Evolutionary conservation across 2,797 vertebrate species (phyloP).

Genomic region (Coreius guichenoti): DNA sequence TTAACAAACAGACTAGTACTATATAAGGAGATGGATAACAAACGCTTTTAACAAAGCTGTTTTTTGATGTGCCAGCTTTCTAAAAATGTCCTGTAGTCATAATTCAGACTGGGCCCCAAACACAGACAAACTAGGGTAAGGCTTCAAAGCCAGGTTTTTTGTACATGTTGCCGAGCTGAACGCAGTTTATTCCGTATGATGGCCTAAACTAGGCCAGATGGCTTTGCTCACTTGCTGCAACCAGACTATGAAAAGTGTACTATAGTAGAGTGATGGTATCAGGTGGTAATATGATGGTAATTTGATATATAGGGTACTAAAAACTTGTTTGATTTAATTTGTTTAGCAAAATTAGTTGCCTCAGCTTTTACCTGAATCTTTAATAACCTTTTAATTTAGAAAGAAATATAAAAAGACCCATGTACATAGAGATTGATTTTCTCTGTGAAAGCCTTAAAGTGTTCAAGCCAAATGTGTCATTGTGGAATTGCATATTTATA

Average conservation of each 20-base stretch:
- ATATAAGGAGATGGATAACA: constrained; percentile 56
- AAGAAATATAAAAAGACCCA: neutral
- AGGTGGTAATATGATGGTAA: neutral
- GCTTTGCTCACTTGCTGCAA: constrained; percentile 21
- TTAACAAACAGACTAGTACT: constrained; percentile 54
- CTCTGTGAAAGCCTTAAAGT: neutral
- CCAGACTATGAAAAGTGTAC: constrained; percentile 18
- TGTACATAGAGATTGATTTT: constrained; percentile 2
- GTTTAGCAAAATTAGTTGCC: neutral
- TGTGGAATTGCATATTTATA: constrained; percentile 34
- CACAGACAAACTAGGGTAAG: constrained; percentile 53
- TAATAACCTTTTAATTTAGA: neutral
- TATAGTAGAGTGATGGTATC: neutral
- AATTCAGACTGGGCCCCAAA: constrained; percentile 42
- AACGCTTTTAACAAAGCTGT: constrained; percentile 58
- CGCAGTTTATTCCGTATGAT: constrained; percentile 32
- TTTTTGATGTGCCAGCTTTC: constrained; percentile 52
- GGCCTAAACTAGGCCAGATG: constrained; percentile 18
- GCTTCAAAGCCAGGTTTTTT: constrained; percentile 52
- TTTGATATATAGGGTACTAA: neutral
- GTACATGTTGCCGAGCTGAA: constrained; percentile 43
- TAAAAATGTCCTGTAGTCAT: constrained; percentile 61
- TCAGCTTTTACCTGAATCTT: neutral
- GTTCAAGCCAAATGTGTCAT: constrained; percentile 18
- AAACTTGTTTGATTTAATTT: neutral